Evolutionary conservation across 2,888 invertebrate genomes (phyloP).

Genomic region (Agrotis exclamationis): DNA sequence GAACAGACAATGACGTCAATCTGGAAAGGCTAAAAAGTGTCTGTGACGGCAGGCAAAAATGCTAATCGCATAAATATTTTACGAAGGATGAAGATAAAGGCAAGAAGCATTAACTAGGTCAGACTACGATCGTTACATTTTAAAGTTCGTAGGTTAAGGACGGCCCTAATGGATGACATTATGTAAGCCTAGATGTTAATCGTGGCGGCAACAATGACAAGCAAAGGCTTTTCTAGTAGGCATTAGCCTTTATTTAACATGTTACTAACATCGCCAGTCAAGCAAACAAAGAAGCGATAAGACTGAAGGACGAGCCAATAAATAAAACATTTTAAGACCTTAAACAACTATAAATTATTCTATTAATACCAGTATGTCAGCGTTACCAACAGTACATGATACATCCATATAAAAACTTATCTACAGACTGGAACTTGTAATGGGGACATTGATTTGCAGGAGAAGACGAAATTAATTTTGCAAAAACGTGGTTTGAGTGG

Average conservation of each 20-base stretch:
- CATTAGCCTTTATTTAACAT: slow-evolving; percentile 2
- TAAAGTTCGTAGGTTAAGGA: slow-evolving; percentile 43
- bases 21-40: slow-evolving; percentile 22
- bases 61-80: slow-evolving; percentile 23
- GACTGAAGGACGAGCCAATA: slow-evolving; percentile 22
- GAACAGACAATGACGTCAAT: slow-evolving; percentile 45
- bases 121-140: slow-evolving; percentile 20
- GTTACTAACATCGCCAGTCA: slow-evolving; percentile 13
- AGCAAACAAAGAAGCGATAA: slow-evolving; percentile 36
- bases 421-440: not conserved
- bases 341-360: slow-evolving; percentile 31
- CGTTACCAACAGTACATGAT: not conserved
- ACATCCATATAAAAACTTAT: slow-evolving; percentile 20
- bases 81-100: slow-evolving; percentile 11
- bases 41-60: slow-evolving; percentile 13
- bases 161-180: slow-evolving; percentile 14
- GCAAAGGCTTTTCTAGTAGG: not conserved
- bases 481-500: not conserved
- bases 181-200: slow-evolving; percentile 24
- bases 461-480: not conserved
- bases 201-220: slow-evolving; percentile 12
- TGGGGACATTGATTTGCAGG: not conserved
- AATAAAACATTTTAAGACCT: slow-evolving; percentile 34
- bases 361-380: slow-evolving; percentile 23
- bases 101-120: slow-evolving; percentile 24